Percentiles rank a stretch among this genome's conserved stretches.
phyloP scores from a whole-genome alignment of 2,113 vertebrate genomes.

The Alectura lathami region DNA sequence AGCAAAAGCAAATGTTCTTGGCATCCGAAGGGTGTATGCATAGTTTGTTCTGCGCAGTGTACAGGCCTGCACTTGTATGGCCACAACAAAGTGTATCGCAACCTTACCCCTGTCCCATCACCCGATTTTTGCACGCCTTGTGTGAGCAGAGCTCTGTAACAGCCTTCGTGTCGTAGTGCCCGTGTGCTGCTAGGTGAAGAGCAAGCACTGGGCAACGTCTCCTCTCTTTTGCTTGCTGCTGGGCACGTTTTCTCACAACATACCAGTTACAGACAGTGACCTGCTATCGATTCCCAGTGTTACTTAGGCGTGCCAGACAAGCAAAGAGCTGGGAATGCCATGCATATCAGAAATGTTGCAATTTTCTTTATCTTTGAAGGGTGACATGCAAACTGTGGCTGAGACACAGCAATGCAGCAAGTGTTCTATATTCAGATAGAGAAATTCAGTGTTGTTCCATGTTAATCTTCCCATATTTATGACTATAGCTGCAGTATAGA shows the following conservation, averaged over 20 bases:
- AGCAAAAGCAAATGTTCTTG: background rate
- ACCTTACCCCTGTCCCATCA: fast-evolving
- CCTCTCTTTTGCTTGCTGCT: background rate
- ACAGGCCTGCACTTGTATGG: background rate
- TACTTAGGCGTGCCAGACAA: background rate
- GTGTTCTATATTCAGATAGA: background rate
- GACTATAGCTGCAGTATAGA: background rate
- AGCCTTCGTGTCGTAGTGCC: fast-evolving
- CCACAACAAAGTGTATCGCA: background rate
- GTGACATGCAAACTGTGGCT: background rate
- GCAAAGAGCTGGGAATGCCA: background rate
- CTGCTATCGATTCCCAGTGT: fast-evolving
- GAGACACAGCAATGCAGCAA: background rate
- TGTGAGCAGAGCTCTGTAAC: background rate
- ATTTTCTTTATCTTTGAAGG: background rate
- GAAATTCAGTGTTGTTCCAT: background rate
- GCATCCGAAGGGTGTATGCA: background rate
- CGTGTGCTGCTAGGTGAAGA: background rate
- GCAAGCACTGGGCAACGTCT: fast-evolving
- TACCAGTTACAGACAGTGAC: background rate
- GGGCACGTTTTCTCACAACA: background rate
- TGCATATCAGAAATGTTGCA: background rate
- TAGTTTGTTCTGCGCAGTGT: background rate
- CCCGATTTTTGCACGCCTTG: background rate
- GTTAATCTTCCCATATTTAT: background rate